phyloP scores from a whole-genome alignment of 2,888 invertebrate species.

The Meiosimyza decipiens region DNA sequence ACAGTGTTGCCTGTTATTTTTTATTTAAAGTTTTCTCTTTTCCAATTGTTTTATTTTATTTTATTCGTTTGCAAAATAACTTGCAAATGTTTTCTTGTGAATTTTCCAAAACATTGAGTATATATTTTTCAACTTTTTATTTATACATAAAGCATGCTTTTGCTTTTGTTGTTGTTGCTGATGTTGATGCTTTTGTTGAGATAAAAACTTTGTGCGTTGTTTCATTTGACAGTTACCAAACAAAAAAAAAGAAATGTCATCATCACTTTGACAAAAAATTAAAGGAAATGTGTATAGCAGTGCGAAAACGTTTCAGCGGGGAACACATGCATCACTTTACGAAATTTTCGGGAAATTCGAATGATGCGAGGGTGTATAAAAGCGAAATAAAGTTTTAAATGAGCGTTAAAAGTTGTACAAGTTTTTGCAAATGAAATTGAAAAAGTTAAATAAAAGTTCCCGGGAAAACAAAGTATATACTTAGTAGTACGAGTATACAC shows the following conservation, averaged over 20 bases:
- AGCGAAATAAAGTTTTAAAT: slow-evolving; percentile 9
- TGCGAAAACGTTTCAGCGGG: neutral
- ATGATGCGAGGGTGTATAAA: neutral
- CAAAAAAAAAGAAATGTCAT: neutral
- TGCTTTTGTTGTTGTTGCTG: neutral
- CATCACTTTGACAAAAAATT: slow-evolving; percentile 7
- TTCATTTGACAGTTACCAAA: slow-evolving; percentile 8
- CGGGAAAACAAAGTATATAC: neutral
- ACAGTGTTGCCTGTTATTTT: neutral
- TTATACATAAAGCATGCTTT: neutral
- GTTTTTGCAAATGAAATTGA: slow-evolving; percentile 12
- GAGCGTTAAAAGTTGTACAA: slow-evolving; percentile 3
- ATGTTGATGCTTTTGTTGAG: no score
- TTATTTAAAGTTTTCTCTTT: neutral
- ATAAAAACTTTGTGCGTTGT: no score
- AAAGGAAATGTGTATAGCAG: neutral
- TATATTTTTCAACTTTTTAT: slow-evolving; percentile 7
- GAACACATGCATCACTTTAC: no score
- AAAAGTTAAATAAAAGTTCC: slow-evolving; percentile 14
- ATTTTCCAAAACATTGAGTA: slow-evolving; percentile 22
- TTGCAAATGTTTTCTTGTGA: slow-evolving; percentile 11
- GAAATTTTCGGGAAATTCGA: no score
- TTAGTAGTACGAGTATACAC: no score
- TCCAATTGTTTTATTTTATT: neutral
- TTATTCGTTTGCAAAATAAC: neutral